Conservation (phyloP, 2,113 vertebrate species). For the Hippocampus comes region DNA sequence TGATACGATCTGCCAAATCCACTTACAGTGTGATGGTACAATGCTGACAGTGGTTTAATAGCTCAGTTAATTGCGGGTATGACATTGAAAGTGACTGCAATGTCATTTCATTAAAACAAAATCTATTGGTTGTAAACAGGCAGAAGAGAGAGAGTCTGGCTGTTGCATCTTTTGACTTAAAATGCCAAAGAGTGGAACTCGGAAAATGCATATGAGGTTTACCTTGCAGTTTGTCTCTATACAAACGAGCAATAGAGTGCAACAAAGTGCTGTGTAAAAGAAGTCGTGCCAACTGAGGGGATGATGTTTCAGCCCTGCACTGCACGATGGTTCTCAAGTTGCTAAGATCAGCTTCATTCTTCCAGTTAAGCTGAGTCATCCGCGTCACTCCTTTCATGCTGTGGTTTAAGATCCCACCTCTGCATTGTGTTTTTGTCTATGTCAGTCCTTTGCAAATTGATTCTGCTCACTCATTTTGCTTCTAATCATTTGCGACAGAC, state of each 20-base stretch:
- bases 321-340: constrained; percentile 28
- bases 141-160: neutral
- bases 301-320: constrained; percentile 34
- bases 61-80: neutral
- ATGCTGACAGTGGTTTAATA: neutral
- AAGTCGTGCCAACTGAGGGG: constrained; percentile 26
- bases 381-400: constrained; percentile 22
- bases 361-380: constrained; percentile 41
- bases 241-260: neutral
- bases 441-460: neutral
- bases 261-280: constrained; percentile 18
- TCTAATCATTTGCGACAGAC: neutral
- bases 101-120: neutral
- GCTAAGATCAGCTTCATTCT: constrained; percentile 33
- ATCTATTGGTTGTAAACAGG: neutral
- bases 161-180: neutral
- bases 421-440: neutral
- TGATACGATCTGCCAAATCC: neutral
- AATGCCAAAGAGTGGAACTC: neutral
- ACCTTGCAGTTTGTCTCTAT: constrained; percentile 25
- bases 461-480: neutral
- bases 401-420: constrained; percentile 10
- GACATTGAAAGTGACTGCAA: neutral
- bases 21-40: neutral
- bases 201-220: neutral